A percentile compares a stretch with the other conserved stretches of the same genome.
These are phyloP conservation scores for Pristionchus entomophagus DNA, from an alignment of 2,888 invertebrate species.

Conservation along the genomic window DNA sequence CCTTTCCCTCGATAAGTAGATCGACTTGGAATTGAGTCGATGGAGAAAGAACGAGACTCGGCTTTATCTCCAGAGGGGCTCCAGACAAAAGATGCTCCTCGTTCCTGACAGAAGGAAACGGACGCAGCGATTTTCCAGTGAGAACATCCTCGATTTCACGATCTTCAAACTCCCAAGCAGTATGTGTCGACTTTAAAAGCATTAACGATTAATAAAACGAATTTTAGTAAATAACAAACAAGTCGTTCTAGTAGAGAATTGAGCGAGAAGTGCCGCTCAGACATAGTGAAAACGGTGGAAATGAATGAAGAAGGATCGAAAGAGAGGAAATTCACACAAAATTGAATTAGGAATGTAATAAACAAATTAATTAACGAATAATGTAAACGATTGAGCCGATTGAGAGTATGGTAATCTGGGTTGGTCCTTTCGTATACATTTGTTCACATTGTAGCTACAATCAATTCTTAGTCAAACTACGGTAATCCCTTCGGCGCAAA, in stretches of 20 bases:
- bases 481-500: too few species aligned
- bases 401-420: too few species aligned
- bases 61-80: background rate
- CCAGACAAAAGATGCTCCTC: background rate
- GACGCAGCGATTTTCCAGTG: constrained; percentile 23
- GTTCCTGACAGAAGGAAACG: background rate
- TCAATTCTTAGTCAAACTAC: too few species aligned
- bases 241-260: constrained; percentile 41
- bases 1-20: constrained; percentile 13
- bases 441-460: too few species aligned
- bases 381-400: too few species aligned
- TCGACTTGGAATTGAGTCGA: constrained; percentile 12
- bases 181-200: constrained; percentile 5
- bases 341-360: background rate
- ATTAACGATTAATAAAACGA: background rate
- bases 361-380: background rate
- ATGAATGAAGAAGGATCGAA: background rate
- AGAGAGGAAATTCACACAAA: background rate
- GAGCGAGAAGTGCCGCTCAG: constrained; percentile 36
- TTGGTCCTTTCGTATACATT: too few species aligned
- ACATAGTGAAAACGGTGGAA: constrained; percentile 31
- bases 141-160: constrained; percentile 25
- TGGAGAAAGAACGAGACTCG: background rate
- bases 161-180: constrained; percentile 29
- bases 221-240: background rate